Evolutionary conservation across 64 coral and sea anemone species (phyloP).

Genomic region (Anthopleura sola): DNA sequence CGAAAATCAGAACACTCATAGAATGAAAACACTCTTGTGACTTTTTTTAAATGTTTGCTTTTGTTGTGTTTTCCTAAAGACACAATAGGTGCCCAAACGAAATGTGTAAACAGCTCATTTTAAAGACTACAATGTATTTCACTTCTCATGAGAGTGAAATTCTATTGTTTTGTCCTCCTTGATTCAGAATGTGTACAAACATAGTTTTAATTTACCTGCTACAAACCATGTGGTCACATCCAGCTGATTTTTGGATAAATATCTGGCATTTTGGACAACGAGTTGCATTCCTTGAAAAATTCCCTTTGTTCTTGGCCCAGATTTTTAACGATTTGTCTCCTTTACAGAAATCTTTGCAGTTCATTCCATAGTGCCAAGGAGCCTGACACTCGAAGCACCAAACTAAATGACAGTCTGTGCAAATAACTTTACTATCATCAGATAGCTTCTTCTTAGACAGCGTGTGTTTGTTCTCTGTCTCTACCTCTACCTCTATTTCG

Average conservation of each 20-base stretch:
- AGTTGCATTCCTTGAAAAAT: conserved; percentile 53
- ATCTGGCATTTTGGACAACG: conserved; percentile 84
- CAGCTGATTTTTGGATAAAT: conserved; percentile 79
- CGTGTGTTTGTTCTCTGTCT: conserved; percentile 1
- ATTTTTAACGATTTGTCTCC: conserved; percentile 91
- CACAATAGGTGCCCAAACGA: too few relatives aligned
- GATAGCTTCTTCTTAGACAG: conserved; percentile 22
- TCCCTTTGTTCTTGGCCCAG: conserved; percentile 86
- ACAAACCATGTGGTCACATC: conserved; percentile 89
- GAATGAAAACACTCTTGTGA: too few relatives aligned
- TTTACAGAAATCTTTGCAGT: conserved; percentile 83
- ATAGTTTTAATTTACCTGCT: conserved; percentile 46
- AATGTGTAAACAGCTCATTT: too few relatives aligned
- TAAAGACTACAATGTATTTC: too few relatives aligned
- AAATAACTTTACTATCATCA: conserved; percentile 66
- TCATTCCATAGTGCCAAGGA: conserved; percentile 87
- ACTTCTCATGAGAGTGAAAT: too few relatives aligned
- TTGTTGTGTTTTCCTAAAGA: too few relatives aligned
- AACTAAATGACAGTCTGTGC: conserved; percentile 66
- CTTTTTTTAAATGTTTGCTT: too few relatives aligned
- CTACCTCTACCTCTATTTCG: neutral
- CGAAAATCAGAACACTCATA: too few relatives aligned
- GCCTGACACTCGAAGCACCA: conserved; percentile 92
- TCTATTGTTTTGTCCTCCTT: too few relatives aligned
- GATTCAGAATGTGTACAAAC: too few relatives aligned